These are phyloP conservation scores for Sialis lutaria DNA, from an alignment of 2,888 invertebrate species.

Conservation along the genomic window DNA sequence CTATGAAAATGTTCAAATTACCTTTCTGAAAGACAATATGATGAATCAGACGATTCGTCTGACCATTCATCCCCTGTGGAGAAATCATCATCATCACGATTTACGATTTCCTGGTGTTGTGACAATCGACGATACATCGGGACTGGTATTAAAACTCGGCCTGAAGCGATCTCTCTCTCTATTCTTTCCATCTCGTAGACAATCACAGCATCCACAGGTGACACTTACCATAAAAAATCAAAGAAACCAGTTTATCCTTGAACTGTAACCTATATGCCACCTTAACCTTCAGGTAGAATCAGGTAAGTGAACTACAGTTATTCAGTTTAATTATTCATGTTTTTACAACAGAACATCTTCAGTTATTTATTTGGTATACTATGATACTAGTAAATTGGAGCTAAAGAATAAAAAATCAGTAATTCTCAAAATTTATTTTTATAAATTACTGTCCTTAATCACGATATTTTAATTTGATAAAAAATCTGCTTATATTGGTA, in stretches of 20 bases:
- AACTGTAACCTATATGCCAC: constrained; percentile 1
- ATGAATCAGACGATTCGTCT: constrained; percentile 24
- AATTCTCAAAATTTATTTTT: too few relatives aligned
- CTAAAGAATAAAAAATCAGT: too few relatives aligned
- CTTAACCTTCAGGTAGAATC: background rate
- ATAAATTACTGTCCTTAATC: too few relatives aligned
- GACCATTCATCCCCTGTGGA: constrained; percentile 21
- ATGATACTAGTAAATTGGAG: too few relatives aligned
- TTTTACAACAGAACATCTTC: too few relatives aligned
- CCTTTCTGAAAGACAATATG: constrained; percentile 43
- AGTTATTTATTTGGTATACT: too few relatives aligned
- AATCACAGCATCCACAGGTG: background rate
- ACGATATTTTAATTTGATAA: too few relatives aligned
- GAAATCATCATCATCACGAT: constrained; percentile 7
- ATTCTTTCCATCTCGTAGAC: constrained; percentile 5
- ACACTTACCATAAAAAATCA: constrained; percentile 3
- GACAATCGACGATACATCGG: constrained; percentile 2
- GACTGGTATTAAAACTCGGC: constrained; percentile 4
- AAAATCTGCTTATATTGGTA: too few relatives aligned
- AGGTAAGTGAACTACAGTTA: too few relatives aligned
- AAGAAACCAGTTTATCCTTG: constrained; percentile 1
- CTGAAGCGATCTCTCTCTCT: constrained; percentile 7
- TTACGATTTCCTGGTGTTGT: background rate
- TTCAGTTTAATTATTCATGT: too few relatives aligned
- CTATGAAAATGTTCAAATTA: constrained; percentile 12